phyloP scores from a whole-genome alignment of 2,797 vertebrate species.

The Urosaurus nigricauda region DNA sequence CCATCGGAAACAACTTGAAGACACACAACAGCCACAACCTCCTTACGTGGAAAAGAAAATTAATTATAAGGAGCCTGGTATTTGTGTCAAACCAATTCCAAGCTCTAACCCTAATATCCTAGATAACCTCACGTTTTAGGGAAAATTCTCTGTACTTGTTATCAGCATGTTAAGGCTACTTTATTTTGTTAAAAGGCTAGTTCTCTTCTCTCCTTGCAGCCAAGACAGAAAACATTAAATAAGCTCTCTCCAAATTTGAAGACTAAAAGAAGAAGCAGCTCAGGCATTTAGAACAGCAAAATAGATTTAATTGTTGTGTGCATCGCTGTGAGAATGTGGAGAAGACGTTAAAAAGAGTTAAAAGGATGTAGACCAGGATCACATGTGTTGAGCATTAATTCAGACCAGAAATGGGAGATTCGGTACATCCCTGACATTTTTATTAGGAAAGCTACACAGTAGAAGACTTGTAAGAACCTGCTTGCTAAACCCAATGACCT shows the following conservation, averaged over 20 bases:
- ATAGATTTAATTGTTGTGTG: neutral
- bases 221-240: neutral
- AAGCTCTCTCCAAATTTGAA: neutral
- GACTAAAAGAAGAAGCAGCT: neutral
- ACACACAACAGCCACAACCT: too few species aligned
- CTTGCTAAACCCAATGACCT: constrained; percentile 35
- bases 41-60: too few species aligned
- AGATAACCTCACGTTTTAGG: neutral
- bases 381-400: neutral
- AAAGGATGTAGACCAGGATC: constrained; percentile 1
- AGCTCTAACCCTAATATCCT: too few species aligned
- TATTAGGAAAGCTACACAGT: neutral
- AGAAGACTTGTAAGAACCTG: constrained; percentile 27
- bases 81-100: too few species aligned
- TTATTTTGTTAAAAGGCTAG: neutral
- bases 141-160: neutral
- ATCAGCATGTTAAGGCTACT: neutral
- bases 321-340: constrained; percentile 18
- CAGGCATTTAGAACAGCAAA: constrained; percentile 28
- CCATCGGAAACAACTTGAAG: too few species aligned
- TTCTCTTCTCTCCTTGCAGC: neutral
- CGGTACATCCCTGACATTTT: constrained; percentile 26
- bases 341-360: constrained; percentile 19
- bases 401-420: constrained; percentile 19
- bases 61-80: too few species aligned